phyloP scores from a whole-genome alignment of 2,888 invertebrate species.

The Ptychoptera albimana region DNA sequence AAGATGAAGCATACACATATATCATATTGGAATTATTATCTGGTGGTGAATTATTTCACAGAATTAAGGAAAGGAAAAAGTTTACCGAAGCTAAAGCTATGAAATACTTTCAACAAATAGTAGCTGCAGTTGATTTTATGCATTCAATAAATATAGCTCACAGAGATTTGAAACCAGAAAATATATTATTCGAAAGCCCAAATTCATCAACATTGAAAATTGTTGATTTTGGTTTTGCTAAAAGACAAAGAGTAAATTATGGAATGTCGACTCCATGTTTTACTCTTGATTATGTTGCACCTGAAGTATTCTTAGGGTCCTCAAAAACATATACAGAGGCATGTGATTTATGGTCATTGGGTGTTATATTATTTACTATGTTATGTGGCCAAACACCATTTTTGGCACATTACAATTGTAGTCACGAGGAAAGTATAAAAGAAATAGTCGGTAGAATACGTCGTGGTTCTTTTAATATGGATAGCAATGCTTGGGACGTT shows the following conservation, averaged over 20 bases:
- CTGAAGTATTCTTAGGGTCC: conserved; percentile 57
- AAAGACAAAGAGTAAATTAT: conserved; percentile 19
- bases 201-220: conserved; percentile 48
- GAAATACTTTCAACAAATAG: conserved; percentile 65
- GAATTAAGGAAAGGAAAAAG: conserved; percentile 45
- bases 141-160: conserved; percentile 77
- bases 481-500: conserved; percentile 43
- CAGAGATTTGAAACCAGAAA: conserved; percentile 89
- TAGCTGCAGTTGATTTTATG: conserved; percentile 70
- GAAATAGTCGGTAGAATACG: conserved; percentile 8
- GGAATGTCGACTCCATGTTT: conserved; percentile 72
- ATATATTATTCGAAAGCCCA: conserved; percentile 33
- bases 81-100: conserved; percentile 67
- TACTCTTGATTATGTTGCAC: conserved; percentile 77
- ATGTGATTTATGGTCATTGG: conserved; percentile 93
- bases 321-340: conserved; percentile 65
- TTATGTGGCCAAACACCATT: conserved; percentile 81
- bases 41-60: conserved; percentile 65
- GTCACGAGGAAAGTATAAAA: conserved; percentile 5
- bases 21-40: conserved; percentile 72
- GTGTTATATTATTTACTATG: conserved; percentile 63
- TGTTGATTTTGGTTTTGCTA: conserved; percentile 92
- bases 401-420: conserved; percentile 14
- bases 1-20: conserved; percentile 77
- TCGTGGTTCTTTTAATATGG: conserved; percentile 7